Conservation (phyloP, 2,113 vertebrate genomes). For the Suncus etruscus region DNA sequence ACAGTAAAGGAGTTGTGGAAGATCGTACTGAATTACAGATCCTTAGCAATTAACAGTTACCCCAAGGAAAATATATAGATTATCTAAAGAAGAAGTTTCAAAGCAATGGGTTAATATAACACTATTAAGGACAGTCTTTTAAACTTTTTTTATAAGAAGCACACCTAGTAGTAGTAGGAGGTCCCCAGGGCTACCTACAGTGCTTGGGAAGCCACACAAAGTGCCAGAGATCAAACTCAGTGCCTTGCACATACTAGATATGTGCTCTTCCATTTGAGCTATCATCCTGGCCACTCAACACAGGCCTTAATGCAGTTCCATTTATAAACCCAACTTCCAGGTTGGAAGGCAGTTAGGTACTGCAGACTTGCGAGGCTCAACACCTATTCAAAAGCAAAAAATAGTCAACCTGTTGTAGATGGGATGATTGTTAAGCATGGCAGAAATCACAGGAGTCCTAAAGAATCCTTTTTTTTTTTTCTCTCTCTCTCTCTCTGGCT, state of each 20-base stretch:
- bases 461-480: constrained; percentile 16
- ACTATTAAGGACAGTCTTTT: not conserved
- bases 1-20: constrained; percentile 46
- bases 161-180: too few relatives aligned
- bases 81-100: constrained; percentile 13
- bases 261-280: too few relatives aligned
- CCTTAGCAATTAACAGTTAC: constrained; percentile 51
- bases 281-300: not conserved
- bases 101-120: constrained; percentile 9
- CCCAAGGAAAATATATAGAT: constrained; percentile 45
- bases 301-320: constrained; percentile 14
- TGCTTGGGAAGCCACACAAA: too few relatives aligned
- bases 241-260: too few relatives aligned
- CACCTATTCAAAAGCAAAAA: constrained; percentile 9
- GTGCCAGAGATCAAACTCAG: too few relatives aligned
- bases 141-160: too few relatives aligned
- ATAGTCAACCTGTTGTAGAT: not conserved
- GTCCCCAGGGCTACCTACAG: too few relatives aligned
- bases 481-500: not conserved
- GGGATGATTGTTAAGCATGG: too few relatives aligned
- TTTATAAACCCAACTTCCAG: constrained; percentile 20
- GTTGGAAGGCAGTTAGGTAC: not conserved
- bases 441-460: constrained; percentile 17
- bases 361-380: constrained; percentile 13
- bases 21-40: constrained; percentile 25